A percentile compares a stretch with the other conserved stretches of the same genome.
These are phyloP conservation scores for Notothenia rossii DNA, from an alignment of 2,113 vertebrate species.

Conservation along the genomic window DNA sequence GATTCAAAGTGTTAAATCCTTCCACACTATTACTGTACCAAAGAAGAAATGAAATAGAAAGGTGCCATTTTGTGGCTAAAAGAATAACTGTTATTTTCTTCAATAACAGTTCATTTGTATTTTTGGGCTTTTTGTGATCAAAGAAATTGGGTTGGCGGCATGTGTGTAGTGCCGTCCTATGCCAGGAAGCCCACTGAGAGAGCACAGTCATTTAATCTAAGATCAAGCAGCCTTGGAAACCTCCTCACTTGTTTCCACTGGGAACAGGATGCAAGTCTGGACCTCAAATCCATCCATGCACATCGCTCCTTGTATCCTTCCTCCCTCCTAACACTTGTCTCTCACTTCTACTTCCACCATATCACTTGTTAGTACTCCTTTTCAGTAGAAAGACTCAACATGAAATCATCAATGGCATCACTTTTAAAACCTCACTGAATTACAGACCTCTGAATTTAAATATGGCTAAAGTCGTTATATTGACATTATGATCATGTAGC, in stretches of 20 bases:
- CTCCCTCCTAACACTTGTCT: background rate
- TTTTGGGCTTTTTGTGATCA: constrained; percentile 9
- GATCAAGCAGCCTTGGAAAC: constrained; percentile 72
- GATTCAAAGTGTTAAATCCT: constrained; percentile 14
- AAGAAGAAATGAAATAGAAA: constrained; percentile 34
- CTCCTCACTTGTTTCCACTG: constrained; percentile 63
- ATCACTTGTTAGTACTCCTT: background rate
- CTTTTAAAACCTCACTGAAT: background rate
- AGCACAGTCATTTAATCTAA: constrained; percentile 64
- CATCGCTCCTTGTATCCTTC: constrained; percentile 17
- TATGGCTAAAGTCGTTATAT: background rate
- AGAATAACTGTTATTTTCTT: background rate
- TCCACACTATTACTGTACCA: constrained; percentile 17
- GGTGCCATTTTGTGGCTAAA: constrained; percentile 14
- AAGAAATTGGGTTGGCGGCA: constrained; percentile 18
- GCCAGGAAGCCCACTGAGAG: constrained; percentile 44
- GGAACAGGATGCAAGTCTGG: constrained; percentile 53
- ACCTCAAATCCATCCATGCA: constrained; percentile 49
- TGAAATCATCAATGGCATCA: background rate
- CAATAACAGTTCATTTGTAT: constrained; percentile 14
- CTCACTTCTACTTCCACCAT: background rate
- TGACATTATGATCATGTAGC: background rate
- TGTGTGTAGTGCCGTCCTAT: constrained; percentile 37
- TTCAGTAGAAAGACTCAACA: background rate
- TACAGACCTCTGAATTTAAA: background rate